Base-by-base conservation (phyloP, 2,797 vertebrate species). In the Valencia hispanica region DNA sequence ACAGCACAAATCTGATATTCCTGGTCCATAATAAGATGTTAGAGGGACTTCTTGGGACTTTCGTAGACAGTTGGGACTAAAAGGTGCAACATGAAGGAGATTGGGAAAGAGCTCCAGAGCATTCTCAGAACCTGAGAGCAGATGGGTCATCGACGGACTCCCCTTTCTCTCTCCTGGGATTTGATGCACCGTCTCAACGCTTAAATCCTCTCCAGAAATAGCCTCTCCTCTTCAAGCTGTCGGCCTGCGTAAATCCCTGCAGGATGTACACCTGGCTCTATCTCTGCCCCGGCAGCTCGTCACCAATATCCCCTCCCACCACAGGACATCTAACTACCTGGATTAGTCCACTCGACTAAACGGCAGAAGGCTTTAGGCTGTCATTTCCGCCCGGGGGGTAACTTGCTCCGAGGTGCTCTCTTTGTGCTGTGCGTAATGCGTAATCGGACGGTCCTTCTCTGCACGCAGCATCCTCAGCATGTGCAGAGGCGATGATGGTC, bases 191-290 rank as follows among this genome's bases (percentile, higher is more conserved):
- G 85, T 93, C 94, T 95, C 93, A 95, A 94, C 92, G 83, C 92
- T 88, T 94, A 94, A 95, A 95, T 95, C 95, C 95, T 88, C 88
- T 95, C 94, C 94, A 86, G 81, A 94, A 95, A 96, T 96, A 96
- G 92, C 77, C 83, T 89, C 87, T 89, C 82, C 84, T 79, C 71
- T 76, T 91, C 94, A 95, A 95, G 91, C 94, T 96, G 95, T 94
- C 91, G 92, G 88, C 87, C 92, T 90, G 85, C 86, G 91, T 92
- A 95, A 95, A 94, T 95, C 94, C 94, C 90, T 69, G 83, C 83
- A 84, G 91, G 80, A 86, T 87, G 78, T 75, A 86, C 92, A 92
- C 93, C 92, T 93, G 87, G 78, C 74, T 80, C 65, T 84, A 77
- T 70, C 79, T 79, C 78, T 36, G 75, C 79, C 78, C 68, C 34